Conservation (phyloP, 2,888 invertebrate species). For the Luffia ferchaultella region DNA sequence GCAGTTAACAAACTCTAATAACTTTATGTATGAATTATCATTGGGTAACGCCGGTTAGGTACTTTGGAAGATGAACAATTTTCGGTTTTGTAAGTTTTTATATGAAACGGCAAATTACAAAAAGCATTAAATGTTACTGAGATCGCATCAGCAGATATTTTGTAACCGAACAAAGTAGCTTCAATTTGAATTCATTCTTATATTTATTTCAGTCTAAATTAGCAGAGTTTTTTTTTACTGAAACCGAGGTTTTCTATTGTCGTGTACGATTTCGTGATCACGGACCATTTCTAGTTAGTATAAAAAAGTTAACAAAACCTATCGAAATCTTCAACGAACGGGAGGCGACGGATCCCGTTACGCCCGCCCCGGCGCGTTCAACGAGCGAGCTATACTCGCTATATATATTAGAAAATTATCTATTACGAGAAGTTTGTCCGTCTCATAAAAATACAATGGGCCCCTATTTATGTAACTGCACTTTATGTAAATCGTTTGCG, state of each 20-base stretch:
- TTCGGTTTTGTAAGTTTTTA: too few relatives aligned
- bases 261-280: not conserved
- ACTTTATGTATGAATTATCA: too few relatives aligned
- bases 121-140: too few relatives aligned
- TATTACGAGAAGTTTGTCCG: not conserved
- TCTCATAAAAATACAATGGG: not conserved
- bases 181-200: too few relatives aligned
- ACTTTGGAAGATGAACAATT: too few relatives aligned
- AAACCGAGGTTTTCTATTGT: not conserved
- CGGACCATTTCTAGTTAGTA: not conserved
- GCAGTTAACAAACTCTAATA: too few relatives aligned
- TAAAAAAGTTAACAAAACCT: not conserved
- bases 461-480: not conserved
- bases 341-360: not conserved
- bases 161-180: too few relatives aligned
- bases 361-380: not conserved
- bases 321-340: slow-evolving; percentile 1
- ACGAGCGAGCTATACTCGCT: not conserved
- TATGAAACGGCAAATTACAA: too few relatives aligned
- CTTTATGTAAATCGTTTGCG: not conserved
- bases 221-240: not conserved
- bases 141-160: too few relatives aligned
- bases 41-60: too few relatives aligned
- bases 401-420: not conserved
- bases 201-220: not conserved